Base-by-base conservation (phyloP, 1,140 invertebrate genomes). In the Potamilus streckersoni region DNA sequence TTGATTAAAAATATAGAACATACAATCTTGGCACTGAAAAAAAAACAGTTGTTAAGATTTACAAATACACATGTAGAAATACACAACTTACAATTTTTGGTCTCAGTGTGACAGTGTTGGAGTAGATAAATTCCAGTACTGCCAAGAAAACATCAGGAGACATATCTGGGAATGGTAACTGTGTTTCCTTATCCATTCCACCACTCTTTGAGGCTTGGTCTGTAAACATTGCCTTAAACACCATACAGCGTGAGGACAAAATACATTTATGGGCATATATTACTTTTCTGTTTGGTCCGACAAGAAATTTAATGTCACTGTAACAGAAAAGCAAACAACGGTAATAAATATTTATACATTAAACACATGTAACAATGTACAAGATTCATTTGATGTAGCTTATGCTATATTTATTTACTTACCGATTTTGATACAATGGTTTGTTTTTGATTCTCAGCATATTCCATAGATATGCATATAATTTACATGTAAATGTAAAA, bases 281-380 rank as follows among this genome's bases (percentile, higher is more conserved):
- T 27, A 81, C 71, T 76, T 89, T 88, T 69, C 84, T 79, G 62
- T 82, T 82, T 65, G 85, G 83, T 20, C 88, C 88, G 80, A 89
- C 88, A 31, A 88, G 63, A 73, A 88, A 89, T 72, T 87, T 84
- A 1, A 89, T 80, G 80, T 90, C 87, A 84, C 88, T 87, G 84
- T 64, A 83, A 87, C 71, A 93, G 73, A 93, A 93, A 69, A 93
- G 94, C 82, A 92, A 94, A 87, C 58, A n/a, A 0, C 94, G 96
- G 20, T 96, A 96, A 89, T 95, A 59, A 93, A 95, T 11, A n/a
- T 0, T 38, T 55, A 2, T 17, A 27, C 64, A 65, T 19, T 56
- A 56, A 60, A 84, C 82, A 23, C 23, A 23, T 23, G 2, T 23
- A 23, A 23, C 23, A 23, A 23, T 23, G 23, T 23, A 23, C 23